A percentile compares a stretch with the other conserved stretches of the same genome.
phyloP scores from a whole-genome alignment of 2,888 invertebrate species.

The Zelleria hepariella region DNA sequence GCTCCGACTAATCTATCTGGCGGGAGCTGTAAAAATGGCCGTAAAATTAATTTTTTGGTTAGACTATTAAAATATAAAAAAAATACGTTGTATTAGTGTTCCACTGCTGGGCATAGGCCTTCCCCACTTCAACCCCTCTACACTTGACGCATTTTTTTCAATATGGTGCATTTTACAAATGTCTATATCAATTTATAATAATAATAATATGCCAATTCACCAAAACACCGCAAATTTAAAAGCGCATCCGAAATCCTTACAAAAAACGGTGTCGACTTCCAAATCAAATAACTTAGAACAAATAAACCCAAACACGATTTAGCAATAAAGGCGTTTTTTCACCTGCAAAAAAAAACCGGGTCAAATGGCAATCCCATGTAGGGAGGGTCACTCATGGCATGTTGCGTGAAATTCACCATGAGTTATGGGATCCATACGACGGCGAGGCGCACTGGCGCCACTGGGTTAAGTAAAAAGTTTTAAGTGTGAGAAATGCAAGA shows the following conservation, averaged over 20 bases:
- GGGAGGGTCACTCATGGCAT: background rate
- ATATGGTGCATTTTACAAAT: too few species aligned
- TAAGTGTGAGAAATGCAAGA: too few species aligned
- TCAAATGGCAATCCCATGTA: background rate
- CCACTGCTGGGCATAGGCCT: too few species aligned
- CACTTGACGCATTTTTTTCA: too few species aligned
- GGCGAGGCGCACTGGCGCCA: conserved; percentile 10
- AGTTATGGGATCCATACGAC: conserved; percentile 12
- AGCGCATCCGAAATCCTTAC: too few species aligned
- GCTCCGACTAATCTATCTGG: background rate
- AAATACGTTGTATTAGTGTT: too few species aligned
- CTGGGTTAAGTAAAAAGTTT: background rate
- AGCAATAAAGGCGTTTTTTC: background rate
- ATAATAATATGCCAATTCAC: too few species aligned
- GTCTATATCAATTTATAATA: too few species aligned
- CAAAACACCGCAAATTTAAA: too few species aligned
- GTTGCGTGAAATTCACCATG: conserved; percentile 2
- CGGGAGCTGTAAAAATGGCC: background rate
- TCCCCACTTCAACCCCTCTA: too few species aligned
- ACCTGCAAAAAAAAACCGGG: background rate
- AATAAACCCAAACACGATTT: background rate
- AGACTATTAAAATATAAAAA: too few species aligned
- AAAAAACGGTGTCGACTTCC: background rate
- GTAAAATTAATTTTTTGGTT: background rate
- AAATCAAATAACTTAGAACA: background rate